These are phyloP conservation scores for Smutsia temminckii DNA, from an alignment of 2,797 vertebrate species.

Conservation along the genomic window DNA sequence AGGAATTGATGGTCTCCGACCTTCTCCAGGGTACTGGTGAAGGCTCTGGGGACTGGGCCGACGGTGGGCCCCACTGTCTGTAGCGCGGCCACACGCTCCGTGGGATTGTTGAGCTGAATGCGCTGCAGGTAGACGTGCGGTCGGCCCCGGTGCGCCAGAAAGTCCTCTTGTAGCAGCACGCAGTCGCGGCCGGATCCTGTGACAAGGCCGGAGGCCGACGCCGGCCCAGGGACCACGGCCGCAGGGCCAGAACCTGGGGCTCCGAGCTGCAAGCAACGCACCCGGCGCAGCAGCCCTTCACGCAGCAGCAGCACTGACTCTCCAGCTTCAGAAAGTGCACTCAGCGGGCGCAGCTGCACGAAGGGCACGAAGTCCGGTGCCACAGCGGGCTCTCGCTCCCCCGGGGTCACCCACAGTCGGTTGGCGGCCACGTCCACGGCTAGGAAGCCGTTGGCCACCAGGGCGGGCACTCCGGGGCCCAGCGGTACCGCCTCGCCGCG, in stretches of 20 bases:
- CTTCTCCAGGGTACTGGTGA: slow-evolving; percentile 89
- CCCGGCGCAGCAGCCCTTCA: slow-evolving; percentile 90
- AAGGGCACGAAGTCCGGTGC: slow-evolving; percentile 90
- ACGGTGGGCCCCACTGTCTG: slow-evolving; percentile 83
- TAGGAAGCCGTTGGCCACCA: slow-evolving; percentile 94
- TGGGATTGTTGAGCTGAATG: slow-evolving; percentile 92
- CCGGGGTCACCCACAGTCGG: slow-evolving; percentile 91
- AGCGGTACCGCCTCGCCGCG: slow-evolving; percentile 89
- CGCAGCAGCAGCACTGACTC: slow-evolving; percentile 88
- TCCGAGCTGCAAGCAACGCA: slow-evolving; percentile 88
- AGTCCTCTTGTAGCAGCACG: slow-evolving; percentile 92
- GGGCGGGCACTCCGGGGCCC: slow-evolving; percentile 83
- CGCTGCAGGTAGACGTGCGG: slow-evolving; percentile 92
- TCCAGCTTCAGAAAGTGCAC: slow-evolving; percentile 84
- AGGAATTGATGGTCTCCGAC: slow-evolving; percentile 91
- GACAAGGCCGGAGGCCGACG: slow-evolving; percentile 13
- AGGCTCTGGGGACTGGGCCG: slow-evolving; percentile 79
- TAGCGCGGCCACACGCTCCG: slow-evolving; percentile 86
- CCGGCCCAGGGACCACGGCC: slow-evolving; percentile 63
- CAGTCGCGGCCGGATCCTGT: slow-evolving; percentile 87
- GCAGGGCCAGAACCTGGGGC: not conserved
- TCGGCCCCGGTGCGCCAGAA: slow-evolving; percentile 92
- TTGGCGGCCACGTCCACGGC: slow-evolving; percentile 90
- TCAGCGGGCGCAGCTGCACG: slow-evolving; percentile 85
- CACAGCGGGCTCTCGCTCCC: slow-evolving; percentile 84